These are phyloP conservation scores for Protonemura montana DNA, from an alignment of 2,888 invertebrate genomes.

Conservation along the genomic window DNA sequence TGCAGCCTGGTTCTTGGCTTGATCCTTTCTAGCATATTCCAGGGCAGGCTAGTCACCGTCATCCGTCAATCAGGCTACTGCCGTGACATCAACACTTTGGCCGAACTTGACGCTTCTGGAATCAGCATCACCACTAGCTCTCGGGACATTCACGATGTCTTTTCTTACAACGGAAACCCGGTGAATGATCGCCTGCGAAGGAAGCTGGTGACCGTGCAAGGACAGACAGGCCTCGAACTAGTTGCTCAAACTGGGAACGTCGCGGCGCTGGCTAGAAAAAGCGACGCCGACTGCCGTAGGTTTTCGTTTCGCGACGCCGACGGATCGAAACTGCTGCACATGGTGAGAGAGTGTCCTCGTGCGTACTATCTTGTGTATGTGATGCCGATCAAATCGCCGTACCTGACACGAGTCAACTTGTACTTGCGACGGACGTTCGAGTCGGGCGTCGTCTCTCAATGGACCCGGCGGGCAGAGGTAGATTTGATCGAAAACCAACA, in stretches of 20 bases:
- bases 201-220: not conserved
- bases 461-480: conserved; percentile 4
- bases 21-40: conserved; percentile 58
- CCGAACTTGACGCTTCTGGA: conserved; percentile 58
- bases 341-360: conserved; percentile 60
- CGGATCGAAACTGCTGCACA: conserved; percentile 58
- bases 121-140: conserved; percentile 57
- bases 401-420: conserved; percentile 56
- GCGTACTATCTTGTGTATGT: conserved; percentile 60
- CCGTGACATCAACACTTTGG: conserved; percentile 59
- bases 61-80: conserved; percentile 59
- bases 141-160: conserved; percentile 48
- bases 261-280: conserved; percentile 33
- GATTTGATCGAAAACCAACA: not conserved
- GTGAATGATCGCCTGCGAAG: conserved; percentile 10
- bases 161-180: conserved; percentile 18
- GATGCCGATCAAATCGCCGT: conserved; percentile 59
- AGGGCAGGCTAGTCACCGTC: conserved; percentile 60
- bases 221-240: conserved; percentile 1
- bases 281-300: not conserved
- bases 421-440: conserved; percentile 33
- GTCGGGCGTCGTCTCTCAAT: conserved; percentile 40
- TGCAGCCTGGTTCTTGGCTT: conserved; percentile 57
- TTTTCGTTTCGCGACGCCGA: conserved; percentile 43
- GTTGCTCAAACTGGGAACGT: conserved; percentile 35